A percentile compares a stretch with the other conserved stretches of the same genome.
These are phyloP conservation scores for Nothura maculosa DNA, from an alignment of 2,797 vertebrate species.

Conservation along the genomic window DNA sequence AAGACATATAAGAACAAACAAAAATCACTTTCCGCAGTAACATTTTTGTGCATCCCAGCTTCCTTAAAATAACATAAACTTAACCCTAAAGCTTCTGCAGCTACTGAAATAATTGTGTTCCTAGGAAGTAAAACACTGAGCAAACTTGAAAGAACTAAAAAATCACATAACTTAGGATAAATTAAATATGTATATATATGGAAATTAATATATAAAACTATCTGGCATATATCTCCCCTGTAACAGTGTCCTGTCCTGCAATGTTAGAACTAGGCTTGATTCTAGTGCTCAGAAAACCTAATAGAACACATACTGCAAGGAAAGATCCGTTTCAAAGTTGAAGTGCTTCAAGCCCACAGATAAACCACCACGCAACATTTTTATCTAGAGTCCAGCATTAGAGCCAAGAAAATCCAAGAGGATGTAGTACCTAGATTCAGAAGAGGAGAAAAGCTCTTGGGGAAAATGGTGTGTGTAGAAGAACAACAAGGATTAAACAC, in stretches of 20 bases:
- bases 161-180: neutral
- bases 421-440: neutral
- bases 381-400: neutral
- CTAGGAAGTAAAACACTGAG: neutral
- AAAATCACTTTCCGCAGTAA: neutral
- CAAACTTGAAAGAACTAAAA: neutral
- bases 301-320: neutral
- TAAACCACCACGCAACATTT: neutral
- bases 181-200: neutral
- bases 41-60: neutral
- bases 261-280: neutral
- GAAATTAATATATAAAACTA: neutral
- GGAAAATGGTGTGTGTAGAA: accelerated
- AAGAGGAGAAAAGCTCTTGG: neutral
- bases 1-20: neutral
- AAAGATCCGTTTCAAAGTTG: neutral
- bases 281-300: neutral
- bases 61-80: neutral
- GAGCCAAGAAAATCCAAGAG: neutral
- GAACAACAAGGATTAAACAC: neutral
- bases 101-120: neutral
- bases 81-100: neutral
- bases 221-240: neutral
- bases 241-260: neutral
- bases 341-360: neutral